Evolutionary conservation across 2,113 vertebrate species (phyloP), one percentile per base, ranked within the genome.

Genomic region (Micromys minutus): DNA sequence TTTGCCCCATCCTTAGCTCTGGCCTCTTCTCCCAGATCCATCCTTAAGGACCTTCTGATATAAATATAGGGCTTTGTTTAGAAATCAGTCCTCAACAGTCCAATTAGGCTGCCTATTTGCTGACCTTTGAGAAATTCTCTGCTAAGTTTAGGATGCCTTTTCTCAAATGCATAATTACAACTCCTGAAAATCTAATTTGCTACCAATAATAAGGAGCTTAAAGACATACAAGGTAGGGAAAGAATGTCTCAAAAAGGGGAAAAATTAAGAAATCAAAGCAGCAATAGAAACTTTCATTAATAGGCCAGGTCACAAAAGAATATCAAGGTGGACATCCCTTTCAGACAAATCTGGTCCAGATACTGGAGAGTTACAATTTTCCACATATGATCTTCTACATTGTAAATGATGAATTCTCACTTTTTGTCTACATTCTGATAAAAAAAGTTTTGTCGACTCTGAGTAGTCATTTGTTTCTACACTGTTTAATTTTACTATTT

Each of bases 111-210:
- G n/a, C 75, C 1, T 61, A 88, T 63, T 92, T 90, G 8, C 24
- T 95, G 29, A 89, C 21, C 71, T 94, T 91, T 79, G 42, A 91
- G 79, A 93, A 93, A 93, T 2, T 89, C 22, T 83, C n/a, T 71
- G 4, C 36, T 59, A 76, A 6, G 0, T 86, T 90, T 45, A 77
- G 5, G 50, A 3, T 55, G 22, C 22, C n/a, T 94, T 77, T 96
- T 93, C 36, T 91, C 31, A 47, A 15, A 59, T 5, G 36, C 63
- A 26, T 83, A 81, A 47, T 80, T 89, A 42, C 76, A 81, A 86
- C 50, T 61, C 71, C 42, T 55, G 4, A 86, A 87, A 86, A 26
- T 87, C 12, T 88, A 74, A 85, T 55, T 89, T 89, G 74, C 65
- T 91, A 52, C 12, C 63, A 77, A 89, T n/a, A 69, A 93, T 79